These are phyloP conservation scores for Enteromius viviparus DNA, from an alignment of 2,797 vertebrate genomes.

Conservation along the genomic window DNA sequence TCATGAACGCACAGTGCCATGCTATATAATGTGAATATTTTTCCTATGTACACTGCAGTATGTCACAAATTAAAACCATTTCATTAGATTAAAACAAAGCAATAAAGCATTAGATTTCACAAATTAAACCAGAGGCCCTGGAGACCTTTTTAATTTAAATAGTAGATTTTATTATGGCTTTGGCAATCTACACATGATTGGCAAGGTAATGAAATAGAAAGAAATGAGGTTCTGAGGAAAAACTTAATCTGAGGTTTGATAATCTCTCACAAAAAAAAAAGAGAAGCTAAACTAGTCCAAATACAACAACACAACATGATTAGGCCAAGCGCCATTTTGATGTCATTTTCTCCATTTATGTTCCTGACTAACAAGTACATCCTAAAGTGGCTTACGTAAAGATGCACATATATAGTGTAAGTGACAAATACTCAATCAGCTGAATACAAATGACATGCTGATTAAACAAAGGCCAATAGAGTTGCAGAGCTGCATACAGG, in stretches of 20 bases:
- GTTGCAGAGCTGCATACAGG: conserved; percentile 4
- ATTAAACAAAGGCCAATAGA: neutral
- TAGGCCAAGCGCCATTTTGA: neutral
- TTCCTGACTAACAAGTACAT: neutral
- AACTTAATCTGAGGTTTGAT: conserved; percentile 14
- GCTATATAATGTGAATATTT: neutral
- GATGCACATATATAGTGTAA: neutral
- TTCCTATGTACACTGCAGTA: neutral
- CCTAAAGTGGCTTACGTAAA: neutral
- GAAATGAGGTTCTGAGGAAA: conserved; percentile 1
- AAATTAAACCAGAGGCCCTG: conserved; percentile 28
- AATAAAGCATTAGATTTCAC: conserved; percentile 8
- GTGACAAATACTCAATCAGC: conserved; percentile 15
- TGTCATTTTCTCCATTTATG: neutral
- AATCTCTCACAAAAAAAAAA: neutral
- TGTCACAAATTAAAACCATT: neutral
- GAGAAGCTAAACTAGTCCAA: neutral
- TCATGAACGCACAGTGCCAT: neutral
- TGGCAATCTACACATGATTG: conserved; percentile 25
- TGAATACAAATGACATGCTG: conserved; percentile 1
- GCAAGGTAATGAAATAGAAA: conserved; percentile 17
- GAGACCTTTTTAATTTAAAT: conserved; percentile 15
- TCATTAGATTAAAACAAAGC: neutral
- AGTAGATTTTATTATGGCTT: conserved; percentile 31
- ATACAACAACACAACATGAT: conserved; percentile 8